Percentiles rank a stretch among this genome's conserved stretches.
Evolutionary conservation across 2,888 invertebrate species (phyloP).

Genomic region (Aelia acuminata): DNA sequence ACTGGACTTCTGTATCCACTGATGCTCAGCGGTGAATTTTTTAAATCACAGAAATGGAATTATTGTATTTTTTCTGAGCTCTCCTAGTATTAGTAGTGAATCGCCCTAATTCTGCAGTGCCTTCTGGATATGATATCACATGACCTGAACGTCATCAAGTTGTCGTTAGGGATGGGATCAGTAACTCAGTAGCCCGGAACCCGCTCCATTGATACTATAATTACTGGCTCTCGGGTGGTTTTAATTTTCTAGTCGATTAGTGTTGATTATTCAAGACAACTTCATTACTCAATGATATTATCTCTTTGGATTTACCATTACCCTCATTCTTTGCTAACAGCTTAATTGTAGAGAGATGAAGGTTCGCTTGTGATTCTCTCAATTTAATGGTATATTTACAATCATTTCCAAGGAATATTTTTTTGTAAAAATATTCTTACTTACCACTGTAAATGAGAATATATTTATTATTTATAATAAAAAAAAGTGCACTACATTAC

Average conservation of each 20-base stretch:
- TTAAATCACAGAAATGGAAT: not conserved
- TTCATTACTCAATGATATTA: not conserved
- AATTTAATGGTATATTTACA: not conserved
- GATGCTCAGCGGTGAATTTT: not conserved
- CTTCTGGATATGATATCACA: not conserved
- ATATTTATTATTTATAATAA: too few species aligned
- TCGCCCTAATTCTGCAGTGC: not conserved
- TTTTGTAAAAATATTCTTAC: too few species aligned
- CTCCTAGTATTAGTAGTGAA: not conserved
- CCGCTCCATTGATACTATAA: slow-evolving; percentile 10
- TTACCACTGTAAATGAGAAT: too few species aligned
- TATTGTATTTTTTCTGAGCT: not conserved
- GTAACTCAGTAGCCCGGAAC: not conserved
- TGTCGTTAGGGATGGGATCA: not conserved
- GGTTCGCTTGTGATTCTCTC: not conserved
- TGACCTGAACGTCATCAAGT: not conserved
- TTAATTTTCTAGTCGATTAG: slow-evolving; percentile 38
- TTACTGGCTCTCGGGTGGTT: not conserved
- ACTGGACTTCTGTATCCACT: not conserved
- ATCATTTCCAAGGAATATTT: too few species aligned
- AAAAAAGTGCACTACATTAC: too few species aligned
- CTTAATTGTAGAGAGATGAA: not conserved
- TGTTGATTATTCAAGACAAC: slow-evolving; percentile 13
- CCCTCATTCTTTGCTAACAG: not conserved
- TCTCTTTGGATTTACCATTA: not conserved